phyloP scores from a whole-genome alignment of 2,113 vertebrate genomes.

The Seriola aureovittata region DNA sequence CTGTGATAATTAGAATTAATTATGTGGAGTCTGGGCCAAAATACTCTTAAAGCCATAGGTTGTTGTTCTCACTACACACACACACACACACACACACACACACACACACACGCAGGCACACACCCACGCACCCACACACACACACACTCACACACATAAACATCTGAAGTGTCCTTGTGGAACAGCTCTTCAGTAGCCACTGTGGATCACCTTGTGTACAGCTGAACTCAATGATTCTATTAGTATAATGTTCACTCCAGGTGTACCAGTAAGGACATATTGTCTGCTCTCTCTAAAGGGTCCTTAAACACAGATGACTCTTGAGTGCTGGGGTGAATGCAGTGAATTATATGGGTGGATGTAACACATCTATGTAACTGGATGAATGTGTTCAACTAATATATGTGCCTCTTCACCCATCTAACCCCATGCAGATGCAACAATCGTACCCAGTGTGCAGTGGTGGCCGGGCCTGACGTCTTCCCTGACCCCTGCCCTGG shows the following conservation, averaged over 20 bases:
- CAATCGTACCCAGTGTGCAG: constrained; percentile 89
- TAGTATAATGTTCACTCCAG: constrained; percentile 50
- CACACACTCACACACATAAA: constrained; percentile 11
- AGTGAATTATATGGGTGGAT: constrained; percentile 2
- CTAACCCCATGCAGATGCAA: constrained; percentile 82
- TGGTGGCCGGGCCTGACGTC: constrained; percentile 96
- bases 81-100: constrained; percentile 9
- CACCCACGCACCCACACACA: constrained; percentile 14
- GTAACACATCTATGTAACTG: constrained; percentile 9
- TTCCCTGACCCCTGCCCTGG: constrained; percentile 98
- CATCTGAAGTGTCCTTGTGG: constrained; percentile 45
- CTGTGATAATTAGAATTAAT: constrained; percentile 78
- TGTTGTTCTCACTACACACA: constrained; percentile 49
- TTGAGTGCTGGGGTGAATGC: constrained; percentile 39
- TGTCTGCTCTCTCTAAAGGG: constrained; percentile 42
- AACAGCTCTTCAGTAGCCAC: constrained; percentile 37
- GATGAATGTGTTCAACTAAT: neutral
- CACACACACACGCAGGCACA: constrained; percentile 10
- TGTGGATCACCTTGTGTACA: constrained; percentile 35
- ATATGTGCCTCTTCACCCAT: neutral
- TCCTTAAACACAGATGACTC: constrained; percentile 44
- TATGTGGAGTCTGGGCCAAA: constrained; percentile 72
- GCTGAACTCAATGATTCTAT: constrained; percentile 49
- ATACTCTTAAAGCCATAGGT: constrained; percentile 67
- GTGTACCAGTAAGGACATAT: constrained; percentile 35